A percentile compares a stretch with the other conserved stretches of the same genome.
phyloP scores from a whole-genome alignment of 1,140 invertebrate genomes.

The Drosophila serrata region DNA sequence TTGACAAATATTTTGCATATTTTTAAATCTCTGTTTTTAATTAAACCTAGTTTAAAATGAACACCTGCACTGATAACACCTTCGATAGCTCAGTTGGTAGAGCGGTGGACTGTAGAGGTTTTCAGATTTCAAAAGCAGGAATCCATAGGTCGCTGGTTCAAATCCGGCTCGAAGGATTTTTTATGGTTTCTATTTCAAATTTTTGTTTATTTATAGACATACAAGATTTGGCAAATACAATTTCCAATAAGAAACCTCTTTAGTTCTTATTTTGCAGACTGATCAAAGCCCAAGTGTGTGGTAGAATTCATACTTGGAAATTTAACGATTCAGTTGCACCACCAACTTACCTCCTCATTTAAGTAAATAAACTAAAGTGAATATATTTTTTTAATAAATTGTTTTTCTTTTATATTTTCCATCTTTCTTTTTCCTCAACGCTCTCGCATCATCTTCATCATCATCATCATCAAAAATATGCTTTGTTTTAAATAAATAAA shows the following conservation, averaged over 20 bases:
- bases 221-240: no score
- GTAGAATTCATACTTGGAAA: no score
- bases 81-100: constrained; percentile 95
- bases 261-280: no score
- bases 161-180: constrained; percentile 89
- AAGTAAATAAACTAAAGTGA: constrained; percentile 30
- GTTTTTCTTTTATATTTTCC: constrained; percentile 78
- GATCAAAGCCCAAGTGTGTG: no score
- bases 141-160: constrained; percentile 91
- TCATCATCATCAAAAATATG: constrained; percentile 67
- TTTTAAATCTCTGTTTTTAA: no score
- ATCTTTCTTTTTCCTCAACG: constrained; percentile 62
- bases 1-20: neutral
- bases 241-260: no score
- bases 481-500: constrained; percentile 80
- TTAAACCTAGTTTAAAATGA: neutral
- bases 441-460: constrained; percentile 55
- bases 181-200: no score
- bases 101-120: constrained; percentile 93
- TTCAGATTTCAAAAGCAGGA: constrained; percentile 42
- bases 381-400: constrained; percentile 75
- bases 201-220: no score
- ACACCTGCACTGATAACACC: constrained; percentile 75
- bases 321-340: no score
- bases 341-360: neutral